Evolutionary conservation across 1,140 invertebrate species (phyloP), one percentile per base, ranked within the genome.

Genomic region (Coptotermes formosanus): DNA sequence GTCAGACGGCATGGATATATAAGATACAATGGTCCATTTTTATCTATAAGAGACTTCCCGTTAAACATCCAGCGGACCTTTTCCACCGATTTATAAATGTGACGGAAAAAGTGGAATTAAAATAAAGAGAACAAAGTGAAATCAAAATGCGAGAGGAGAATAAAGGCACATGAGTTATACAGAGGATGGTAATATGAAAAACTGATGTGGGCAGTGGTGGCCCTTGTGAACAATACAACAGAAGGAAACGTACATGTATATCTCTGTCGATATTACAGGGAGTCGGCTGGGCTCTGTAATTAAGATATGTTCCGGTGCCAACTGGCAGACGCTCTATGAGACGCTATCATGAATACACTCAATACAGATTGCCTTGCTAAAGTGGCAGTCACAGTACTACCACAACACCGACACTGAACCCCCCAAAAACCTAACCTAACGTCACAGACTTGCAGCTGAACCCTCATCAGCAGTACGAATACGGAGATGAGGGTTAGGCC

Each of bases 401-500:
- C 64, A 75, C 64, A 75, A 75, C n/a, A 75, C n/a, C 64, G 64
- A 75, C 64, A n/a, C 25, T 75, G 64, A 75, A 75, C 64, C 64
- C n/a, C 25, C 25, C n/a, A 75, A 48, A 75, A 75, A 75, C 25
- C 64, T 75, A 75, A n/a, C 64, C 64, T 75, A 75, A 30, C 64
- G 4, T n/a, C 16, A 75, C 64, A 9, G 25, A 30, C 64, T n/a
- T 7, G n/a, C 4, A 25, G 25, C 25, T 75, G 30, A 75, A 75
- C 4, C 64, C 64, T n/a, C 64, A 75, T 75, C 64, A 30, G n/a
- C n/a, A 30, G 64, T n/a, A 30, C 7, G 64, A 75, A 75, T 75
- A 75, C 25, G 25, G 25, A 75, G 25, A 75, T n/a, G 64, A 75
- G 64, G 64, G 64, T 75, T 75, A 0, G n/a, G n/a, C n/a, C 64